These are phyloP conservation scores for Neopelma chrysocephalum DNA, from an alignment of 2,797 vertebrate genomes.

Conservation along the genomic window DNA sequence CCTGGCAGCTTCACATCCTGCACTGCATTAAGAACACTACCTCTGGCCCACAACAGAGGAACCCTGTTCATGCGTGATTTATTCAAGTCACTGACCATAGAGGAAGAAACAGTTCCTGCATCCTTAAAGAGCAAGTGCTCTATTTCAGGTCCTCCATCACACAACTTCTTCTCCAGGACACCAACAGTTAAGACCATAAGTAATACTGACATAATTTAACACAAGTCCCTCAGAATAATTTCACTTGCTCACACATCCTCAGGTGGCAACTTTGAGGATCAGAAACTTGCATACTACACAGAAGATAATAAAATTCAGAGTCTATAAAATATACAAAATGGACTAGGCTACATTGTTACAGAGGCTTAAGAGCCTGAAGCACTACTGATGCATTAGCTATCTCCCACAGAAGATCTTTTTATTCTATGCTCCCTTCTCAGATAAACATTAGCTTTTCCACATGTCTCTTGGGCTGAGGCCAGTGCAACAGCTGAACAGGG, in stretches of 20 bases:
- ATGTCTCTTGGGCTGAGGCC: not conserved
- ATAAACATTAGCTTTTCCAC: not conserved
- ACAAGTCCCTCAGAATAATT: not conserved
- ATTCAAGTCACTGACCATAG: not conserved
- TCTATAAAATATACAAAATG: not conserved
- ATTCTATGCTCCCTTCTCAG: not conserved
- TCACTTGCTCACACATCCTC: not conserved
- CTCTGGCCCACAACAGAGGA: not conserved
- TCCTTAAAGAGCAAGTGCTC: not conserved
- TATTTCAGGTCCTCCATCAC: not conserved
- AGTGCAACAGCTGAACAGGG: rapidly evolving
- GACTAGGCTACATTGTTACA: not conserved
- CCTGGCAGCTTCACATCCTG: not conserved
- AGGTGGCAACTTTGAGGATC: not conserved
- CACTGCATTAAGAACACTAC: not conserved
- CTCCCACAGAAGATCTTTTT: not conserved
- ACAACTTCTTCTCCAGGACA: not conserved
- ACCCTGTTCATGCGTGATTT: not conserved
- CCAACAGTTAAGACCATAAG: not conserved
- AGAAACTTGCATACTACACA: rapidly evolving
- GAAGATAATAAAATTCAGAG: not conserved
- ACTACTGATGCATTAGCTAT: no score
- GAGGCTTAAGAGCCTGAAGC: rapidly evolving
- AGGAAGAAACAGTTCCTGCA: not conserved
- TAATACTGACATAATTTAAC: not conserved